Evolutionary conservation across 2,797 vertebrate genomes (phyloP), one percentile per base, ranked within the genome.

Genomic region (Macrochelys suwanniensis): DNA sequence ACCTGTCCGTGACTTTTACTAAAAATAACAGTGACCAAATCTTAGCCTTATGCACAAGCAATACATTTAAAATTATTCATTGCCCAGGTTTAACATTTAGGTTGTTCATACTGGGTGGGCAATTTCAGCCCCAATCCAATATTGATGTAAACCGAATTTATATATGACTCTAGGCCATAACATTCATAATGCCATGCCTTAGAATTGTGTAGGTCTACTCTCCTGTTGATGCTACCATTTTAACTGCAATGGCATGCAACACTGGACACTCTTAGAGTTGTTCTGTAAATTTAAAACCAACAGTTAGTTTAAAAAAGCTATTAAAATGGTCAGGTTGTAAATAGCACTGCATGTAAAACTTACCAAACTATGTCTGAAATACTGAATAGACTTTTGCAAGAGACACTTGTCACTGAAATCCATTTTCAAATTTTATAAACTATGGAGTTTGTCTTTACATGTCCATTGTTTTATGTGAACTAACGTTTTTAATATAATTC

Each of bases 261-360:
- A 80, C 56, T 74, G 84, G 87, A 16, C 31, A 79, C 80, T 89
- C 31, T 88, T 49, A 76, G 2, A 85, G 37, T 90, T 90, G 79
- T 85, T 92, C 89, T 93, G 51, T 94, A 89, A 94, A 89, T 79
- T 42, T 74, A 83, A 82, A 2, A 31, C 54, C 49, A 80, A 5
- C 15, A 17, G n/a, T 37, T 84, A 26, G 19, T 59, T 80, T 57
- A n/a, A 17, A 8, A n/a, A 31, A 21, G 12, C 5, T 31, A 94
- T 78, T 68, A 95, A 82, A 42, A 50, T 83, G 77, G 15, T 65
- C 1, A 0, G 82, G 84, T 89, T 95, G 80, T 84, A 94, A 96
- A 94, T 89, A 96, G 92, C 85, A 84, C 45, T 82, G 90, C 89
- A 94, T 91, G 90, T 79, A 84, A 89, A 92, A 92, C 59, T 12